phyloP scores from a whole-genome alignment of 2,797 vertebrate species.

The Emydoidea blandingii region DNA sequence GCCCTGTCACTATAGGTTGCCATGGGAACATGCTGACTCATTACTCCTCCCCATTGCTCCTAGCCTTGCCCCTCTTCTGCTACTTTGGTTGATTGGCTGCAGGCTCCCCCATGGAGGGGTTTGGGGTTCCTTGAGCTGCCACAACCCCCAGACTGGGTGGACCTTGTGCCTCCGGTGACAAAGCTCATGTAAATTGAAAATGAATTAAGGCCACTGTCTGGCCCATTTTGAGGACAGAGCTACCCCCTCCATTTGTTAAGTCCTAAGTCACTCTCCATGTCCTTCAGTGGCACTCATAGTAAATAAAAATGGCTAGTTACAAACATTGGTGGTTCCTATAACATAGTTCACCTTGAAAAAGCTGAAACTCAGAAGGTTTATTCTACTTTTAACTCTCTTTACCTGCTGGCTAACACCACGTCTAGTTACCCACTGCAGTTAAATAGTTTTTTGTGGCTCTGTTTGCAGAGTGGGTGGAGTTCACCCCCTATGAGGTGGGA shows the following conservation, averaged over 20 bases:
- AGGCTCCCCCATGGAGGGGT: not conserved
- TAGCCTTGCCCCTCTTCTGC: not conserved
- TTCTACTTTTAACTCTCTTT: fast-evolving
- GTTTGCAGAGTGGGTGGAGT: slow-evolving; percentile 85
- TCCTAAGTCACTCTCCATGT: not conserved
- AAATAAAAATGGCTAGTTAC: not conserved
- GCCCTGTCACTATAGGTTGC: not conserved
- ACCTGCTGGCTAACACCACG: fast-evolving
- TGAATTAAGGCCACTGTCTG: not conserved
- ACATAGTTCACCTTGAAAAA: not conserved
- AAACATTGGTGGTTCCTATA: not conserved
- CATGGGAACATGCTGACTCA: fast-evolving
- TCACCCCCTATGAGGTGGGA: slow-evolving; percentile 84
- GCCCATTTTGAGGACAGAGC: not conserved
- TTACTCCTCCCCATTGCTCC: not conserved
- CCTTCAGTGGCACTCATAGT: not conserved
- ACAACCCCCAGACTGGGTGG: not conserved
- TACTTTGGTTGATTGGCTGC: not conserved
- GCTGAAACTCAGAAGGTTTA: fast-evolving
- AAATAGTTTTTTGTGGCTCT: not conserved
- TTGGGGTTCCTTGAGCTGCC: not conserved
- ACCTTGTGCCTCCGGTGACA: not conserved
- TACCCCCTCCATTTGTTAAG: not conserved
- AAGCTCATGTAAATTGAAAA: not conserved
- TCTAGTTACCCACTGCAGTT: not conserved